Percentiles rank a stretch among this genome's conserved stretches.
phyloP scores from a whole-genome alignment of 2,888 invertebrate genomes.

The Cantharis lateralis region DNA sequence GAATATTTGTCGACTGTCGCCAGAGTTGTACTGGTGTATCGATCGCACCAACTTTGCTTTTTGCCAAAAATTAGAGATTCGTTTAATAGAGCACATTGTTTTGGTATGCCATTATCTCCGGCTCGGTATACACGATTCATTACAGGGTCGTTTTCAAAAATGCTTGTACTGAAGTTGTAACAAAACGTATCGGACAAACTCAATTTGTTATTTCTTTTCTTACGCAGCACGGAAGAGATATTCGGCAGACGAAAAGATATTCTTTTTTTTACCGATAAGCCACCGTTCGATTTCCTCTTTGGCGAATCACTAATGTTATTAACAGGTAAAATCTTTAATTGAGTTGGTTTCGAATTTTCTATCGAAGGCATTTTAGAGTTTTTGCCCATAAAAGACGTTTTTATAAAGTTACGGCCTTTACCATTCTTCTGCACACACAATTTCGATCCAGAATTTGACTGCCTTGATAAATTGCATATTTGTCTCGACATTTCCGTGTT shows the following conservation, averaged over 20 bases:
- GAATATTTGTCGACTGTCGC: neutral
- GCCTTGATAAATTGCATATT: neutral
- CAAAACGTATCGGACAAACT: neutral
- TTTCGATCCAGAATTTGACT: neutral
- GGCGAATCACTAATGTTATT: neutral
- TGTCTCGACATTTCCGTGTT: neutral
- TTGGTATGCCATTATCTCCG: neutral
- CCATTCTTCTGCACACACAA: neutral
- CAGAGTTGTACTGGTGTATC: neutral
- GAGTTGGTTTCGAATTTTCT: neutral
- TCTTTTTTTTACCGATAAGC: neutral
- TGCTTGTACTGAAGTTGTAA: neutral
- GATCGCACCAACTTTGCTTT: neutral
- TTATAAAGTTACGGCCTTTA: neutral
- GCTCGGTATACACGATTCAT: neutral
- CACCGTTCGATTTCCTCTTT: neutral
- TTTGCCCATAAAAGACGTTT: neutral
- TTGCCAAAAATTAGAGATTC: neutral
- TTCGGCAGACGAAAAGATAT: neutral
- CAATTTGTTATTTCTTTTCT: neutral
- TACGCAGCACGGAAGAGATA: neutral
- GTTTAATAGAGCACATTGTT: too few relatives aligned
- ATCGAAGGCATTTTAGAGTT: neutral
- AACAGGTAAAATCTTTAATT: neutral
- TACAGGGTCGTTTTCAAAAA: neutral